Evolutionary conservation across 2,113 vertebrate species (phyloP), one percentile per base, ranked within the genome.

Genomic region (Lepus europaeus): DNA sequence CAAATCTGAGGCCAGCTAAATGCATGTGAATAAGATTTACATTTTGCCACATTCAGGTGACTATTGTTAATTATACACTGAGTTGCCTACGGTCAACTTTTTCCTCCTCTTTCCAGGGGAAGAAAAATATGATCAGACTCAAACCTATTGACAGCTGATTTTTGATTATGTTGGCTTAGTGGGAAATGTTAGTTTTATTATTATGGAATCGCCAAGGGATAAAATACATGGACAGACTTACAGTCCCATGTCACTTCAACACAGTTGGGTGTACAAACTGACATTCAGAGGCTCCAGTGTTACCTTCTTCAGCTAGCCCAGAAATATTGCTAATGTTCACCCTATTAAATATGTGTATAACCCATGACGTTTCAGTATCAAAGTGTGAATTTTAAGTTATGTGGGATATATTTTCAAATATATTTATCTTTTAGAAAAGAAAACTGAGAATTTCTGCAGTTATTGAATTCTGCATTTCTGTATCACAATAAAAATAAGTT

Each of bases 351-450:
- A 36, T 81, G 51, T 92, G 36, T 68, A 16, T 7, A 68, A 33
- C 63, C 56, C n/a, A 45, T 63, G 36, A 61, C 53, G 6, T 85
- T 70, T 74, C 61, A 84, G 31, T 72, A 80, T 22, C 31, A 86
- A 94, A 68, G 23, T 88, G 84, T 79, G 31, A 80, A 85, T 84
- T 84, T 69, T 39, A 70, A 36, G 31, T 19, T 53, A n/a, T 51
- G 6, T 31, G 25, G 9, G 53, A 1, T 16, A n/a, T 36, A 53
- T 87, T 66, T 96, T 87, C 64, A 87, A 72, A 59, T 8, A 6
- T 39, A 59, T 59, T 86, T 87, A 49, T 69, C n/a, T 73, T 78
- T 77, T 31, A 90, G 82, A 70, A 88, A 80, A 77, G 29, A 33
- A 51, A 64, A 89, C 13, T 69, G 56, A 45, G 39, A 3, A n/a